These are phyloP conservation scores for Hydrotaea diabolus DNA, from an alignment of 2,888 invertebrate genomes.

Conservation along the genomic window DNA sequence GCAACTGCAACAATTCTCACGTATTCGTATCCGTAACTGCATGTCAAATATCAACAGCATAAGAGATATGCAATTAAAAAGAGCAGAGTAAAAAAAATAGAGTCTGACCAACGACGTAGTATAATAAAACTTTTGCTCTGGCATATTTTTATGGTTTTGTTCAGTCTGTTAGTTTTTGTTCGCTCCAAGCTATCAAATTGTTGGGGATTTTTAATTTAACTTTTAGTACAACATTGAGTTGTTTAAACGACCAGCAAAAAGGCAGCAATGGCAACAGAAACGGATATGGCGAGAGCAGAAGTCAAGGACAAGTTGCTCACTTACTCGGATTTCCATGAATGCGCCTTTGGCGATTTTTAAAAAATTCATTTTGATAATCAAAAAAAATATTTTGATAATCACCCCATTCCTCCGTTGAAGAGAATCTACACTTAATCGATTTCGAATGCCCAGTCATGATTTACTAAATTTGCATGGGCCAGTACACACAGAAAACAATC, in stretches of 20 bases:
- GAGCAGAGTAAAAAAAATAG: not conserved
- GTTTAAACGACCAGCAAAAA: not conserved
- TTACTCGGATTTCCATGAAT: too few relatives aligned
- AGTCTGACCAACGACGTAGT: not conserved
- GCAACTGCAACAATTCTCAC: constrained; percentile 7
- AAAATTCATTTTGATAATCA: too few relatives aligned
- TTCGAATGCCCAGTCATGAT: too few relatives aligned
- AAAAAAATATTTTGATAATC: too few relatives aligned
- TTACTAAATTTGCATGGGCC: too few relatives aligned
- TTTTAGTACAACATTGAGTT: not conserved
- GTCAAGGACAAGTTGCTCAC: too few relatives aligned
- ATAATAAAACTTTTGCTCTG: not conserved
- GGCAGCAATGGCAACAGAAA: too few relatives aligned
- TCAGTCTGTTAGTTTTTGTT: not conserved
- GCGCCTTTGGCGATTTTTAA: too few relatives aligned
- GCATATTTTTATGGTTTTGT: not conserved
- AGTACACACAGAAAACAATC: too few relatives aligned
- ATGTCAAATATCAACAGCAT: not conserved
- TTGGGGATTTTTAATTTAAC: constrained; percentile 20
- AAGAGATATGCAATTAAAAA: not conserved
- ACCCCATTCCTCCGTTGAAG: too few relatives aligned
- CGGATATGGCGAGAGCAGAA: too few relatives aligned
- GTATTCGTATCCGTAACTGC: not conserved
- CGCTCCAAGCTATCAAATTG: not conserved
- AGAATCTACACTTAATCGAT: too few relatives aligned